Base-by-base conservation (phyloP, 2,113 vertebrate genomes). In the Seriola aureovittata region DNA sequence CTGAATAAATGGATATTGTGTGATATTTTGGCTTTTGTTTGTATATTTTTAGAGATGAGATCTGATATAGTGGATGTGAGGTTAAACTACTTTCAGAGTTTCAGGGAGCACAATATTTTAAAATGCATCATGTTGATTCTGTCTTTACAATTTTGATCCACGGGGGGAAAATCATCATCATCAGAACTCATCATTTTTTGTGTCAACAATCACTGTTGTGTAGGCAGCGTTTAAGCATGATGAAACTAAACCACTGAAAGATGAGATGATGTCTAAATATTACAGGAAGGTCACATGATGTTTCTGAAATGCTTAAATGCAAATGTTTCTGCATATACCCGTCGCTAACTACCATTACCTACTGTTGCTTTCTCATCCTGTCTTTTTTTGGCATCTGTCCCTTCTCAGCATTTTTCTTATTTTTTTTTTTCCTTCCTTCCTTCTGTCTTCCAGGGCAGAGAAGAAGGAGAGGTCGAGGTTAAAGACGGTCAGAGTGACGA, bases 401-500 rank as follows among this genome's bases (percentile, higher is more conserved):
- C 6, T 6, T 73, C 16, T 72, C 8, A 16, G 19, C 23, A 48
- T 78, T 38, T 46, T 16, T 60, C 23, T 29, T 36, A 8, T 48
- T 50, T 4, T 10, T 13, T 42, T 42, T 17, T 9, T 5, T 50
- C 34, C 44, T 10, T 73, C 10, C 69, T 3, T 79, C 40, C 3
- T 71, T 71, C 17, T 11, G 72, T 80, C 48, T 74, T 57, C 77
- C 92, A 99, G 98, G 91, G 97, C 98, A 88, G 98, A 99, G 91
- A 99, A 98, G 92, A 99, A 98, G 91, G 98, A 99, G 88, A 89
- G 97, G 83, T 96, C 97, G 8, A 95, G 97, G 58, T 95, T 99
- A 95, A 99, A 99, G 96, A 97, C 96, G 0, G 97, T 98, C 89
- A 97, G 97, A 91, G 97, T 98, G 91, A 95, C 96, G 75, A 97